Base-by-base conservation (phyloP, 2,797 vertebrate genomes). In the Chlorospingus flavigularis region DNA sequence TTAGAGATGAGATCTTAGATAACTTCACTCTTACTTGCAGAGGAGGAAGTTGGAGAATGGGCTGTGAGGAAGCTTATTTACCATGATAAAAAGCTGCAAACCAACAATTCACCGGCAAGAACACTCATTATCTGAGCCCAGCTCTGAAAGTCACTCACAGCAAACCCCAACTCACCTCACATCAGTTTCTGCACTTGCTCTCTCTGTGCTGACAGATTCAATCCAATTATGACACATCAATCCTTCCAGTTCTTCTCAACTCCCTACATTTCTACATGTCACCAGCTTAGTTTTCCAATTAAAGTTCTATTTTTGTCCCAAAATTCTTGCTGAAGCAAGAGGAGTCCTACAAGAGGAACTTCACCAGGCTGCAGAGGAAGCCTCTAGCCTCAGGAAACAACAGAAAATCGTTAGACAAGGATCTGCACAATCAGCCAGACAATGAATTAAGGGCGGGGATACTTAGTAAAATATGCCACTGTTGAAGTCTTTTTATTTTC, bases 201-300 rank as follows among this genome's bases (percentile, higher is more conserved):
- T 33, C 65, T 51, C 42, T 16, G 20, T 17, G 11, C 21, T 37
- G 68, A 35, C 8, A 39, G 42, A 53, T 17, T 72, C 4, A 0
- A 66, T 39, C 61, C 39, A 2, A 0, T 61, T 33, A 43, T 1
- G 15, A 26, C 11, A 3, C 17, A n/a, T 14, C 21, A 30, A 4
- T 26, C 35, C n/a, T 71, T 62, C 39, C 50, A 48, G 1, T 42
- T 70, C 62, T 58, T 54, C 66, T 16, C 16, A 50, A 35, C 30
- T 84, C 47, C 62, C 37, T 28, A 20, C 61, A 40, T 82, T 88
- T 86, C 33, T 47, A 28, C 37, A 61, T 40, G 42, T 33, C 28
- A 23, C 71, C 73, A 43, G n/a, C 35, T 68, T 45, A 14, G 14
- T 65, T 93, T 91, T 37, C 40, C 53, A n/a, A 43, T 13, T 53